A percentile compares a stretch with the other conserved stretches of the same genome.
phyloP scores from a whole-genome alignment of 2,797 vertebrate genomes.

The Danio aesculapii region DNA sequence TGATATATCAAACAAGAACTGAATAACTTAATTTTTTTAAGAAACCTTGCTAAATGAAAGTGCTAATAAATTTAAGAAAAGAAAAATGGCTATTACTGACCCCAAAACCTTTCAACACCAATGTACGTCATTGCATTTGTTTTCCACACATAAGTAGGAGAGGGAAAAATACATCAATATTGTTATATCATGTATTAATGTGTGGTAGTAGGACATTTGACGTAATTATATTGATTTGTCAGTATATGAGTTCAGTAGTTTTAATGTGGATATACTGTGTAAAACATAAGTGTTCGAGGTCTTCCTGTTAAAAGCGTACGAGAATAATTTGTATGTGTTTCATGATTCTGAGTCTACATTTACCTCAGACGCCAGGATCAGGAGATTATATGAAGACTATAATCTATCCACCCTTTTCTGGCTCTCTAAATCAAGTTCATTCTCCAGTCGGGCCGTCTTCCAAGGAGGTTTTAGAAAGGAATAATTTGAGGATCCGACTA shows the following conservation, averaged over 20 bases:
- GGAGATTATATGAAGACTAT: conserved; percentile 71
- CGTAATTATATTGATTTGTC: conserved; percentile 68
- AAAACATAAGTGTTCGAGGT: not conserved
- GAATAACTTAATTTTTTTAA: too few relatives aligned
- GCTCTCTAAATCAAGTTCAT: conserved; percentile 66
- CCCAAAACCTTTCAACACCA: not conserved
- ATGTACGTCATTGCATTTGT: not conserved
- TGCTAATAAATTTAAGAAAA: not conserved
- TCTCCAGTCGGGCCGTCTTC: conserved; percentile 61
- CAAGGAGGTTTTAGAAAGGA: conserved; percentile 28
- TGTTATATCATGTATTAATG: conserved; percentile 32
- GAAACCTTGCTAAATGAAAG: not conserved
- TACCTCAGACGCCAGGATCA: conserved; percentile 80
- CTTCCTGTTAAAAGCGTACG: not conserved
- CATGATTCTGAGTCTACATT: conserved; percentile 61
- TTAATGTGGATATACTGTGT: not conserved
- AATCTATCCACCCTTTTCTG: conserved; percentile 73
- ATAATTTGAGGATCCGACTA: conserved; percentile 22
- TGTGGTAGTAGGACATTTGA: conserved; percentile 69
- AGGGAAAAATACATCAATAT: conserved; percentile 1
- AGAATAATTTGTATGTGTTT: not conserved
- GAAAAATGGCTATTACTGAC: not conserved
- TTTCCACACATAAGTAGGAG: not conserved
- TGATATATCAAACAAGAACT: too few relatives aligned
- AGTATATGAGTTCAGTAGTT: conserved; percentile 63